Base-by-base conservation (phyloP, 1,140 invertebrate species). In the Ooceraea biroi region DNA sequence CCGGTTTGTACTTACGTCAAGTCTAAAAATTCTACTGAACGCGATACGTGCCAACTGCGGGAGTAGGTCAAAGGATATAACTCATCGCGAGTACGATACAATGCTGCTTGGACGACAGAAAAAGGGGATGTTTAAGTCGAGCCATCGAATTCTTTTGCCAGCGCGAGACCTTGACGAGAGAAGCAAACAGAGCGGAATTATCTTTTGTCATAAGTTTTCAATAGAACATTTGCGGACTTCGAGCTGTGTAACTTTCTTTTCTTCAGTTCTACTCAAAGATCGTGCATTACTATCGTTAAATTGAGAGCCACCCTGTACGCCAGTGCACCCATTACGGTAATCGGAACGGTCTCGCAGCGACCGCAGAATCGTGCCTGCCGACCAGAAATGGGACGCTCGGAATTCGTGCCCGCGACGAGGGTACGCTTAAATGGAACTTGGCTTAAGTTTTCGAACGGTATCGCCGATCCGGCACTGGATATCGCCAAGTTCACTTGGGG, bases 391-490 rank as follows among this genome's bases (percentile, higher is more conserved):
- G 76, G 17, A 14, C 44, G 19, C 48, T 50, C 66, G 65, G 77
- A 83, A 83, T 87, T 73, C 50, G 74, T 60, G 17, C 25, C 57
- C 58, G 52, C 50, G 77, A 52, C 71, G 66, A 74, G 82, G 55
- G 66, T 73, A 78, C 78, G 87, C 78, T 89, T 83, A 88, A 89
- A 85, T 83, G 88, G 88, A 89, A 90, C 69, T 90, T 88, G 82
- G 83, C 74, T 86, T 60, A 88, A 88, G 83, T 88, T 87, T 77
- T 87, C 86, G 66, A 66, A 82, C 74, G 69, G 85, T 85, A 65
- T 72, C 30, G 63, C 11, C 85, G 85, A 88, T 82, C 83, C 86
- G 80, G 50, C 22, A 82, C 65, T 82, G 76, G 63, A 87, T 88
- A 87, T 84, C 76, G 85, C 58, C 55, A 78, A 85, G 74, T 87